These are phyloP conservation scores for Esox lucius DNA, from an alignment of 2,797 vertebrate genomes.

Conservation along the genomic window DNA sequence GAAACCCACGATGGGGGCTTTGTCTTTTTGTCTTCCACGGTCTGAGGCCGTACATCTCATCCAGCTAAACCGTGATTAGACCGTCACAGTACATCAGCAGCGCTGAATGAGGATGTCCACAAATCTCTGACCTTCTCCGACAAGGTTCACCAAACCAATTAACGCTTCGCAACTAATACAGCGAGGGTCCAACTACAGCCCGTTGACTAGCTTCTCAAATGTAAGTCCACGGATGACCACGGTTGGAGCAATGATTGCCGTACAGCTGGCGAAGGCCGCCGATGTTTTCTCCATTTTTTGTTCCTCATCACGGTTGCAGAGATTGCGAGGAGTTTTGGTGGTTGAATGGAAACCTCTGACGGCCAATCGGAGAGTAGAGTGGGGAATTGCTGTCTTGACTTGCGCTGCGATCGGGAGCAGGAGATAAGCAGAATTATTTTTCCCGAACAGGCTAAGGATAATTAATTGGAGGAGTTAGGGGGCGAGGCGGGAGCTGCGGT, in stretches of 20 bases:
- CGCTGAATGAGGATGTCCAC: slow-evolving; percentile 18
- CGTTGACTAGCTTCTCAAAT: slow-evolving; percentile 25
- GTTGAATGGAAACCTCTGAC: slow-evolving; percentile 20
- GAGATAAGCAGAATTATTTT: slow-evolving; percentile 55
- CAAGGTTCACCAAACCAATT: slow-evolving; percentile 41
- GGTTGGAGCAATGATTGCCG: slow-evolving; percentile 36
- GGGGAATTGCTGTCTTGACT: slow-evolving; percentile 1
- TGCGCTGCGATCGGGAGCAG: slow-evolving; percentile 24
- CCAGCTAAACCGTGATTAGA: slow-evolving; percentile 4
- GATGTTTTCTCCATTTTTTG: background rate
- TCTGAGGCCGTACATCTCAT: background rate
- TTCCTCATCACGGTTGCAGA: slow-evolving; percentile 14
- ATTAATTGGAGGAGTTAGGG: slow-evolving; percentile 63
- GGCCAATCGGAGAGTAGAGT: slow-evolving; percentile 29
- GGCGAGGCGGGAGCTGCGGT: background rate
- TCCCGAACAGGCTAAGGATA: slow-evolving; percentile 55
- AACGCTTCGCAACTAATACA: slow-evolving; percentile 10
- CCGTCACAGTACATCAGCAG: slow-evolving; percentile 1
- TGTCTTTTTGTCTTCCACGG: background rate
- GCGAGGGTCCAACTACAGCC: slow-evolving; percentile 23
- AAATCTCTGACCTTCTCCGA: slow-evolving; percentile 24
- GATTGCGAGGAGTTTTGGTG: slow-evolving; percentile 34
- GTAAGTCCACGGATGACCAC: slow-evolving; percentile 50
- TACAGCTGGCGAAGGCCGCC: background rate
- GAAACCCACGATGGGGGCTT: background rate